These are phyloP conservation scores for Enteromius trimaculatus DNA, from an alignment of 2,797 vertebrate species.

Conservation along the genomic window DNA sequence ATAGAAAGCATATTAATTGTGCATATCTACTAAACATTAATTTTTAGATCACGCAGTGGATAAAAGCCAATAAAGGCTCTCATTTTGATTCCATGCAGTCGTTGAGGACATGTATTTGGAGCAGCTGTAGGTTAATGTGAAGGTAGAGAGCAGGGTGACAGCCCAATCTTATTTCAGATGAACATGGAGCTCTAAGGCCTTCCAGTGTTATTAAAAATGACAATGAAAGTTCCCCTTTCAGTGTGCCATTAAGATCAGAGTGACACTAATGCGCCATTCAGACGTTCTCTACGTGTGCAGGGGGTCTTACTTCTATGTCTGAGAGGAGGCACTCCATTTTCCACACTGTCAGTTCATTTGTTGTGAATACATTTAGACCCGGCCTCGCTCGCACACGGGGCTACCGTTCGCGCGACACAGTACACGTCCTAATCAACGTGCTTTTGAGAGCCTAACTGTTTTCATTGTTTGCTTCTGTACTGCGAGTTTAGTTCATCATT, in stretches of 20 bases:
- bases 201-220: conserved; percentile 57
- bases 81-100: neutral
- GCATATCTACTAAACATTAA: neutral
- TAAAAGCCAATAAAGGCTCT: neutral
- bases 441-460: conserved; percentile 17
- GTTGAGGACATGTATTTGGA: neutral
- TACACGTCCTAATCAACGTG: conserved; percentile 24
- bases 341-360: conserved; percentile 31
- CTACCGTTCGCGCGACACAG: neutral
- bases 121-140: conserved; percentile 22
- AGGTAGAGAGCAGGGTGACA: conserved; percentile 27
- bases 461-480: conserved; percentile 15
- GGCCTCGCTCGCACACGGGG: neutral
- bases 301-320: conserved; percentile 45
- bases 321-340: conserved; percentile 21
- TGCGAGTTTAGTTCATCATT: conserved; percentile 40
- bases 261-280: conserved; percentile 57
- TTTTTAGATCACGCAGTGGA: neutral
- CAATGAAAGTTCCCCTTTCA: conserved; percentile 51
- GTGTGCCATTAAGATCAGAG: conserved; percentile 55
- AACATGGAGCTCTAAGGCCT: conserved; percentile 41
- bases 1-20: neutral
- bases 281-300: conserved; percentile 27
- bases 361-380: neutral
- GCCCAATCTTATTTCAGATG: conserved; percentile 37